phyloP scores from a whole-genome alignment of 2,113 vertebrate genomes.

The Natator depressus region DNA sequence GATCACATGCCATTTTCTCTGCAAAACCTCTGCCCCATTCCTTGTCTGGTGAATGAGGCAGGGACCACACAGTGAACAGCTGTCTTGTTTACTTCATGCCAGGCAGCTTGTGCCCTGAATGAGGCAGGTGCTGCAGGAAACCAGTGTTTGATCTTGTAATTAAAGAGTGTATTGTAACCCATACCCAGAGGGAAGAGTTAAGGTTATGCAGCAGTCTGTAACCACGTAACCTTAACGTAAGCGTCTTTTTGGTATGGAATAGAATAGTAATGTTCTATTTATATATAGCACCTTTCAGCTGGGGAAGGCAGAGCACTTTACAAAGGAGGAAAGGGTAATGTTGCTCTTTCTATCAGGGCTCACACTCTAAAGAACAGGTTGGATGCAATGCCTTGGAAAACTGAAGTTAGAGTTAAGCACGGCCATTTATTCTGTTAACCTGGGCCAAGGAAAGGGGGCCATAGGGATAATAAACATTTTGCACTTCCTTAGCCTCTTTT shows the following conservation, averaged over 20 bases:
- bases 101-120: background rate
- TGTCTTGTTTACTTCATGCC: background rate
- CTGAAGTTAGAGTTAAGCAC: background rate
- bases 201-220: background rate
- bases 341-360: background rate
- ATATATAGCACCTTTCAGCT: background rate
- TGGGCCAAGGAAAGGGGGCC: background rate
- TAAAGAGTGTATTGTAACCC: background rate
- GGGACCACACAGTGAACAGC: background rate
- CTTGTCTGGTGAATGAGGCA: background rate
- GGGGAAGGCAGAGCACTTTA: background rate
- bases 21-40: background rate
- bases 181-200: background rate
- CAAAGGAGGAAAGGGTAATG: background rate
- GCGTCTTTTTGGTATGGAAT: background rate
- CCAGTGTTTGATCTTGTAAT: background rate
- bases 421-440: background rate
- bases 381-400: background rate
- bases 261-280: background rate
- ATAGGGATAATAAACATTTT: background rate
- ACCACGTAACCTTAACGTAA: background rate
- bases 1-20: background rate
- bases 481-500: too few relatives aligned
- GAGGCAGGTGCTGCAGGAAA: background rate
- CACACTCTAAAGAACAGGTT: background rate